Percentiles rank a stretch among this genome's conserved stretches.
Conservation (phyloP, 1,140 invertebrate species). For the Trialeurodes vaporariorum region DNA sequence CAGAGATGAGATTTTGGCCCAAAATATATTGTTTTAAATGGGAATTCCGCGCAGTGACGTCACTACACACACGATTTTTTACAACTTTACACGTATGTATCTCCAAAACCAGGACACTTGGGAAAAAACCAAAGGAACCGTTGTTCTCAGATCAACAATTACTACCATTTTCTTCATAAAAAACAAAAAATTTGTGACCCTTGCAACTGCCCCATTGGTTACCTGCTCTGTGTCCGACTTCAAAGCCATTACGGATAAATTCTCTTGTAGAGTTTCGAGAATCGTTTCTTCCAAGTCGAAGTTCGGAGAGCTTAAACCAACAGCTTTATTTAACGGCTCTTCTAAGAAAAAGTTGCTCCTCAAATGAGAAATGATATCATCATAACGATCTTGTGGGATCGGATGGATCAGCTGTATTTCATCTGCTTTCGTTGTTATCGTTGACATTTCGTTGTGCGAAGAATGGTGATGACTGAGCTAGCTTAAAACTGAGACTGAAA, state of each 20-base stretch:
- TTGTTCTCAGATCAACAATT: too few species aligned
- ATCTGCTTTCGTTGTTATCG: slow-evolving; percentile 3
- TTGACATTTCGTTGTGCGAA: not conserved
- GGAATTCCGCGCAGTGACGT: too few species aligned
- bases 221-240: slow-evolving; percentile 45
- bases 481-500: too few species aligned
- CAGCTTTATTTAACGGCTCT: slow-evolving; percentile 62
- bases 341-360: slow-evolving; percentile 61
- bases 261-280: slow-evolving; percentile 50
- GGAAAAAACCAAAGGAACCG: too few species aligned
- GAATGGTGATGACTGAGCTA: not conserved
- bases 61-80: too few species aligned
- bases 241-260: slow-evolving; percentile 56
- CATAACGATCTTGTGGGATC: slow-evolving; percentile 22
- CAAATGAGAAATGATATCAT: slow-evolving; percentile 53
- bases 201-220: too few species aligned
- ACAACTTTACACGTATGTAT: too few species aligned
- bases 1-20: too few species aligned
- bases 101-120: too few species aligned
- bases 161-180: too few species aligned
- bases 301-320: slow-evolving; percentile 52
- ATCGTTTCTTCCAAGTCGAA: slow-evolving; percentile 59
- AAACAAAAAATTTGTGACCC: too few species aligned
- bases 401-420: slow-evolving; percentile 20
- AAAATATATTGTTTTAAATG: too few species aligned